Evolutionary conservation across 2,113 vertebrate species (phyloP).

Genomic region (Dolichotis patagonum): DNA sequence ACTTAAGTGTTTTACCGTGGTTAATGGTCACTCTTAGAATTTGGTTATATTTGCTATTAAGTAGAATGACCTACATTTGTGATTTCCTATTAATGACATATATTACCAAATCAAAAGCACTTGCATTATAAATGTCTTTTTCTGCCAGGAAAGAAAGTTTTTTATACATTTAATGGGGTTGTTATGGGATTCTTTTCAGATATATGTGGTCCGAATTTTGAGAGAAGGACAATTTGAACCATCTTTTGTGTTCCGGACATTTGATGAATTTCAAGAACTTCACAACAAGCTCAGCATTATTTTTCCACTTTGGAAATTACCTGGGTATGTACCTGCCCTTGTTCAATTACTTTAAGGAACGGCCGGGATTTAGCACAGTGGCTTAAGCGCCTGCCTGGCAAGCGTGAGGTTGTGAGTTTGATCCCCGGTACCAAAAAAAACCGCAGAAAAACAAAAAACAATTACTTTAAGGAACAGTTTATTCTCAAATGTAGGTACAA

Average conservation of each 20-base stretch:
- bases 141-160: conserved; percentile 27
- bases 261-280: conserved; percentile 99
- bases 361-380: too few relatives aligned
- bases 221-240: conserved; percentile 95
- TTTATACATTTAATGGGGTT: conserved; percentile 48
- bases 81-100: conserved; percentile 1
- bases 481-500: conserved; percentile 17
- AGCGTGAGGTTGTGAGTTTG: too few relatives aligned
- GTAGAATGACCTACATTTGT: background rate
- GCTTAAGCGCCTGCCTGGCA: too few relatives aligned
- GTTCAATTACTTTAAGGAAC: conserved; percentile 8
- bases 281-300: conserved; percentile 98
- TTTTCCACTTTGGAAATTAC: conserved; percentile 98
- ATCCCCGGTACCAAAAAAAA: too few relatives aligned
- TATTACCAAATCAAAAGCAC: conserved; percentile 49
- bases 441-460: too few relatives aligned
- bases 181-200: conserved; percentile 85
- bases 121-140: conserved; percentile 15
- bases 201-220: conserved; percentile 94
- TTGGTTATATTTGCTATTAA: conserved; percentile 4
- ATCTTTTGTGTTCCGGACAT: conserved; percentile 97
- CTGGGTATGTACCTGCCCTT: conserved; percentile 88
- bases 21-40: conserved; percentile 36
- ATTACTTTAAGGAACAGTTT: background rate
- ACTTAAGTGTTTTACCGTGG: background rate